Evolutionary conservation across 2,113 vertebrate species (phyloP).

Genomic region (Pygoscelis antarcticus): DNA sequence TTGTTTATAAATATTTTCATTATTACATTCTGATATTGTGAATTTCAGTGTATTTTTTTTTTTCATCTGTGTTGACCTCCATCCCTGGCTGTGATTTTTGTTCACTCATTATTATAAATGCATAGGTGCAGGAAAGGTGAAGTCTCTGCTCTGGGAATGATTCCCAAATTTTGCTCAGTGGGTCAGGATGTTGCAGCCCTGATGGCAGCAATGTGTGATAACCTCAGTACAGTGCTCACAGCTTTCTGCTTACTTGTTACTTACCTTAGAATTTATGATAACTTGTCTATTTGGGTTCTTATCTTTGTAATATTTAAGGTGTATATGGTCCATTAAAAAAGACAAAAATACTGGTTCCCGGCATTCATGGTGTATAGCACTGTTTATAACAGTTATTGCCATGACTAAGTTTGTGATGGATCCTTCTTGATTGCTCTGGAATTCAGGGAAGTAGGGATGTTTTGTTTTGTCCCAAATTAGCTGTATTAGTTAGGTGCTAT

Average conservation of each 20-base stretch:
- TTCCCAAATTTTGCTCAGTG: not conserved
- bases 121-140: not conserved
- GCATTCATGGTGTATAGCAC: not conserved
- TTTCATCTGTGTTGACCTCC: not conserved
- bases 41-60: not conserved
- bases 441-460: not conserved
- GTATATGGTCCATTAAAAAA: not conserved
- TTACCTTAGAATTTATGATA: not conserved
- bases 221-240: not conserved
- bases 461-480: not conserved
- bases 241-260: not conserved
- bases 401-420: not conserved
- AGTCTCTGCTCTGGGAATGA: not conserved
- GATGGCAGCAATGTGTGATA: not conserved
- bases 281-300: not conserved
- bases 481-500: not conserved
- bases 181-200: not conserved
- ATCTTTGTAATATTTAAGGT: not conserved
- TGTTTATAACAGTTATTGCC: not conserved
- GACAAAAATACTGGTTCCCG: not conserved
- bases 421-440: not conserved
- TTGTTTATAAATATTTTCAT: not conserved
- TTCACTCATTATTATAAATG: not conserved
- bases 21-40: not conserved
- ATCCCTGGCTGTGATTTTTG: not conserved